Conservation (phyloP, 2,113 vertebrate genomes). For the Tachysurus fulvidraco region DNA sequence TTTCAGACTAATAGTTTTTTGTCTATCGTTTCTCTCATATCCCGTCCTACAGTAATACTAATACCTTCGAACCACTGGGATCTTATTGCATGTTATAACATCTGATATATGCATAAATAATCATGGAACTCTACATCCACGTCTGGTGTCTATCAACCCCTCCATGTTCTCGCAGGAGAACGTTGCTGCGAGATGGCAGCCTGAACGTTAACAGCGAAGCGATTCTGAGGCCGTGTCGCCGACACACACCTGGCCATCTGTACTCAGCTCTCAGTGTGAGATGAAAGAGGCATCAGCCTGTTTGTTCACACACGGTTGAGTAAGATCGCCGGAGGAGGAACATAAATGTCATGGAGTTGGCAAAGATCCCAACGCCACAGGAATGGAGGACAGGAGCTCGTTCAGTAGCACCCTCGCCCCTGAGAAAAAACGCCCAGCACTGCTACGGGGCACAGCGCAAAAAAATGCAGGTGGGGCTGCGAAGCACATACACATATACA, state of each 20-base stretch:
- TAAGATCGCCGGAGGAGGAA: slow-evolving; percentile 63
- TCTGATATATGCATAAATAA: not conserved
- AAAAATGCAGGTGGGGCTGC: slow-evolving; percentile 21
- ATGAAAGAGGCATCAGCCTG: slow-evolving; percentile 54
- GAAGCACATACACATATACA: slow-evolving; percentile 30
- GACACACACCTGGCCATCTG: slow-evolving; percentile 65
- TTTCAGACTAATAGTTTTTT: not conserved
- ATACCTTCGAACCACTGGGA: not conserved
- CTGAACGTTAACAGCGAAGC: not conserved
- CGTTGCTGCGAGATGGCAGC: slow-evolving; percentile 16
- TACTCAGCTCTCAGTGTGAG: slow-evolving; percentile 50
- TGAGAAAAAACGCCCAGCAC: slow-evolving; percentile 41
- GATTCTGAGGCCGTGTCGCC: slow-evolving; percentile 12
- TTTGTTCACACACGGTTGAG: slow-evolving; percentile 66
- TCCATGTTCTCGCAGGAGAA: not conserved
- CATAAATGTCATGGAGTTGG: slow-evolving; percentile 68
- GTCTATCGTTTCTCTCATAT: not conserved
- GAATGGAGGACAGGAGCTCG: slow-evolving; percentile 62
- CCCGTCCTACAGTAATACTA: not conserved
- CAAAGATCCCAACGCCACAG: slow-evolving; percentile 55
- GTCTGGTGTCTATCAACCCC: not conserved
- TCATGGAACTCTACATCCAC: not conserved
- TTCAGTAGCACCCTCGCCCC: slow-evolving; percentile 61
- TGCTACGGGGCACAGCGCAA: slow-evolving; percentile 48
- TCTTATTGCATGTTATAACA: not conserved